These are phyloP conservation scores for Ormyrus thymus DNA, from an alignment of 2,888 invertebrate genomes.

Conservation along the genomic window DNA sequence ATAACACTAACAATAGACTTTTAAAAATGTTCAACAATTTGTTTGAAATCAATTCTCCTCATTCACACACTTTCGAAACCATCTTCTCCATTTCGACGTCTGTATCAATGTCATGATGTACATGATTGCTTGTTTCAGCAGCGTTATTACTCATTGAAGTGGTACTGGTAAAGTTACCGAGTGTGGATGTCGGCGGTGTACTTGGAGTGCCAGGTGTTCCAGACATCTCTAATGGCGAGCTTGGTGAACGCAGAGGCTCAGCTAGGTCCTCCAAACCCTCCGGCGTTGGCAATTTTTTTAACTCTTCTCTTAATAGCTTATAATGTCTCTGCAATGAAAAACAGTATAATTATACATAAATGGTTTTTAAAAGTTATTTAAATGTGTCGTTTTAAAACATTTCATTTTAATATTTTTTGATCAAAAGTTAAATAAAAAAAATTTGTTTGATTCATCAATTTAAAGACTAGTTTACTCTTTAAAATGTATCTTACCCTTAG, in stretches of 20 bases:
- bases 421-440: not conserved
- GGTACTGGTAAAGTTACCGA: conserved; percentile 53
- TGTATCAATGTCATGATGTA: conserved; percentile 77
- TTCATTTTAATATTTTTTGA: too few relatives aligned
- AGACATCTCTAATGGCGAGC: conserved; percentile 73
- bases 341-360: not conserved
- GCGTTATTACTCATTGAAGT: conserved; percentile 62
- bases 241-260: conserved; percentile 76
- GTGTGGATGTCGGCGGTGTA: conserved; percentile 66
- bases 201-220: conserved; percentile 68
- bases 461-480: not conserved
- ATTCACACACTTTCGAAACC: conserved; percentile 82
- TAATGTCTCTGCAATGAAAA: conserved; percentile 82
- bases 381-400: not conserved
- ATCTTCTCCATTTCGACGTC: conserved; percentile 88
- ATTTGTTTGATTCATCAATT: not conserved
- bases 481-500: conserved; percentile 78
- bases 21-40: conserved; percentile 74
- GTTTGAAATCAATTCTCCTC: conserved; percentile 73
- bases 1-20: conserved; percentile 69
- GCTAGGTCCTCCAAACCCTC: conserved; percentile 84
- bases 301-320: conserved; percentile 89
- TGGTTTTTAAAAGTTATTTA: not conserved
- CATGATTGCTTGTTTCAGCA: conserved; percentile 65
- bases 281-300: conserved; percentile 88